These are phyloP conservation scores for Talpa occidentalis DNA, from an alignment of 2,113 vertebrate genomes.

Conservation along the genomic window DNA sequence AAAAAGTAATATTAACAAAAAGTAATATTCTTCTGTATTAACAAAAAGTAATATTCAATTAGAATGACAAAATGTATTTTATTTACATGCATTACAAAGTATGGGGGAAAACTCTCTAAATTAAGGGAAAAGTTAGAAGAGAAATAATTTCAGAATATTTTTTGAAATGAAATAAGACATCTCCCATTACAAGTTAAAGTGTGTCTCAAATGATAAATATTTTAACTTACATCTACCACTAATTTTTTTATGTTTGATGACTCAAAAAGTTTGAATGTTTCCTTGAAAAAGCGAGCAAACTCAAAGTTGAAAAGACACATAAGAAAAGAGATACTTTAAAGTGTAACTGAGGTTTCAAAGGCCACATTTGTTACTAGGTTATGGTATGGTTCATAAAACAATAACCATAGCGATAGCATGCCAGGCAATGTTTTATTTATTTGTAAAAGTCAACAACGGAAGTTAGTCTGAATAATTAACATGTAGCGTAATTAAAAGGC, in stretches of 20 bases:
- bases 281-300: constrained; percentile 34
- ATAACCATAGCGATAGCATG: constrained; percentile 47
- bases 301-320: constrained; percentile 37
- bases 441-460: constrained; percentile 63
- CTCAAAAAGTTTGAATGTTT: constrained; percentile 55
- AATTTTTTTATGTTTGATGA: constrained; percentile 21
- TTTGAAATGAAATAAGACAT: background rate
- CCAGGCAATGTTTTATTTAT: constrained; percentile 55
- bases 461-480: constrained; percentile 60
- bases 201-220: background rate
- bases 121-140: background rate
- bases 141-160: background rate
- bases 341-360: constrained; percentile 48
- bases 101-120: background rate
- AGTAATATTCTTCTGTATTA: background rate
- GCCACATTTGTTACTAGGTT: constrained; percentile 39
- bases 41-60: background rate
- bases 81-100: background rate
- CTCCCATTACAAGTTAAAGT: background rate
- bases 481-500: background rate
- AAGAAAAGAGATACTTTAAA: constrained; percentile 58
- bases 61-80: background rate
- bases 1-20: background rate
- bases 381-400: constrained; percentile 17
- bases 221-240: background rate